Conservation (phyloP, 2,888 invertebrate genomes). For the Xestoiulus laeticollis region DNA sequence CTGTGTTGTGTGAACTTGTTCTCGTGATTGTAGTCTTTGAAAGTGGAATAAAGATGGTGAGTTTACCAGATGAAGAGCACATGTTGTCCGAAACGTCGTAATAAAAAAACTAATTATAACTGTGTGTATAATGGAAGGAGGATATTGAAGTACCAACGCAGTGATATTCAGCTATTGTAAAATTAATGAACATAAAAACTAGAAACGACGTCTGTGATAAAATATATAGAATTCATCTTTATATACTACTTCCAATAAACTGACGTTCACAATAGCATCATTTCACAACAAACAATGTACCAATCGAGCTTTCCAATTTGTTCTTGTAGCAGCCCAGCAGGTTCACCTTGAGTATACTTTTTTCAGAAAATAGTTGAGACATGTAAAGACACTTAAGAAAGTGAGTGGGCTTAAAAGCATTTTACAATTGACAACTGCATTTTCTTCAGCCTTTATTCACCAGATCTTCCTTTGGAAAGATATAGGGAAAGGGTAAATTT, state of each 20-base stretch:
- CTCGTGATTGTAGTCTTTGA: too few relatives aligned
- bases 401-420: conserved; percentile 36
- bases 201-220: too few relatives aligned
- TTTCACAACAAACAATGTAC: not conserved
- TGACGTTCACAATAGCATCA: not conserved
- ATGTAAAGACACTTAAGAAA: conserved; percentile 13
- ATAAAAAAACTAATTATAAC: too few relatives aligned
- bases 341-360: not conserved
- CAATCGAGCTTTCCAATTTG: not conserved
- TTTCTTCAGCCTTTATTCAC: not conserved
- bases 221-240: not conserved
- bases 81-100: too few relatives aligned
- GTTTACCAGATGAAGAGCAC: too few relatives aligned
- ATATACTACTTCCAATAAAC: not conserved
- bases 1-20: too few relatives aligned
- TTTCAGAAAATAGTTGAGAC: not conserved
- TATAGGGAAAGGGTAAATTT: not conserved
- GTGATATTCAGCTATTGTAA: too few relatives aligned
- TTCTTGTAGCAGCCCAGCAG: not conserved
- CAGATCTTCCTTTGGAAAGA: not conserved
- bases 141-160: too few relatives aligned
- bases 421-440: not conserved
- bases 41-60: too few relatives aligned
- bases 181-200: too few relatives aligned
- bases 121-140: too few relatives aligned